Evolutionary conservation across 92 coral and sea anemone genomes (phyloP), one percentile per base, ranked within the genome.

Genomic region (Isaurus tuberculatus): DNA sequence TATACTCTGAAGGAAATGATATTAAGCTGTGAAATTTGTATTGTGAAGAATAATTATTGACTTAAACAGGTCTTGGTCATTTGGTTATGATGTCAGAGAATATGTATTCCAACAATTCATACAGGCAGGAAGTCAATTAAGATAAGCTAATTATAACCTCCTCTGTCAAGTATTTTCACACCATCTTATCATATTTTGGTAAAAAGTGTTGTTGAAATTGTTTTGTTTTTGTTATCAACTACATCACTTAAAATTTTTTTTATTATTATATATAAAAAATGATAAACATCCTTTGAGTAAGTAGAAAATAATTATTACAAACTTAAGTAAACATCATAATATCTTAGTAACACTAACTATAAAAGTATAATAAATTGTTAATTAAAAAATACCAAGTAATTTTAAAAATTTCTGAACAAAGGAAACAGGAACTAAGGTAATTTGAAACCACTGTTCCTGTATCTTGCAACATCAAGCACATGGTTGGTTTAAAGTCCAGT

Each of bases 381-480:
- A 17, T 17, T 8, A 17, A 17, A 17, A 17, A 55, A 20, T 8
- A 16, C 22, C 22, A 69, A 69, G 73, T n/a, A 69, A 10, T 19
- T 69, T 68, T 34, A 25, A 68, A 69, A 34, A 36, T 31, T 44
- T 44, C 51, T 44, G 51, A 44, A 2, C 14, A 67, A 67, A 67
- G n/a, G 29, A 19, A 67, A 67, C 8, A 29, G 28, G 34, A 73
- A 49, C n/a, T n/a, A 73, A 49, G 64, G 79, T 73, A 46, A 48
- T 73, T 73, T 73, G 46, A 73, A 73, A 73, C 61, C 17, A 42
- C 10, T 40, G 78, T 72, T 72, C 79, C 79, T 48, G 40, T 69
- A 44, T 46, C 46, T 48, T 73, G 79, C 64, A 73, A 73, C 79
- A 72, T 72, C 79, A 72, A 46, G 31, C 79, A 72, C 79, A 72